Evolutionary conservation across 1,140 invertebrate species (phyloP).

Genomic region (Halyomorpha halys): DNA sequence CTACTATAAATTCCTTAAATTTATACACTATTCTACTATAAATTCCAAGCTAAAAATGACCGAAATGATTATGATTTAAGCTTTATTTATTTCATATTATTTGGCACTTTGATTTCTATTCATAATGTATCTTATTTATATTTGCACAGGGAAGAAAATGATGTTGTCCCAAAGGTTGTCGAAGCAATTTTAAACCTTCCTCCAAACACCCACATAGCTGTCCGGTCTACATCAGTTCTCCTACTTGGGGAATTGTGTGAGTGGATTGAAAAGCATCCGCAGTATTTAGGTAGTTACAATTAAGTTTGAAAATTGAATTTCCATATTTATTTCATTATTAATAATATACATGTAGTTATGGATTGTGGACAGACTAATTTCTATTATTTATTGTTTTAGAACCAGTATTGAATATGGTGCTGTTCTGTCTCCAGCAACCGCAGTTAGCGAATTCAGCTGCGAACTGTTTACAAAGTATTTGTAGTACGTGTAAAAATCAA

Average conservation of each 20-base stretch:
- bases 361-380: no score
- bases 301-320: no score
- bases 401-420: constrained; percentile 67
- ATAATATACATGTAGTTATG: no score
- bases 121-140: constrained; percentile 2
- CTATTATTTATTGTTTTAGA: constrained; percentile 39
- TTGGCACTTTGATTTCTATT: not conserved
- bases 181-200: constrained; percentile 81
- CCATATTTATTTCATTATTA: not conserved
- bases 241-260: constrained; percentile 87
- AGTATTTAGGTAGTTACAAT: constrained; percentile 50
- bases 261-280: constrained; percentile 85
- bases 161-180: constrained; percentile 84
- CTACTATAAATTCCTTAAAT: no score
- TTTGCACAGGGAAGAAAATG: constrained; percentile 71
- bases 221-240: constrained; percentile 77
- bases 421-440: constrained; percentile 60
- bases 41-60: not conserved
- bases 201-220: constrained; percentile 72
- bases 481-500: constrained; percentile 63
- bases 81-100: not conserved
- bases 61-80: not conserved
- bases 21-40: not conserved
- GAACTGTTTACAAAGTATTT: constrained; percentile 60
- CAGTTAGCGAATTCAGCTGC: constrained; percentile 67